Evolutionary conservation across 2,888 invertebrate genomes (phyloP).

Genomic region (Apamea sordens): DNA sequence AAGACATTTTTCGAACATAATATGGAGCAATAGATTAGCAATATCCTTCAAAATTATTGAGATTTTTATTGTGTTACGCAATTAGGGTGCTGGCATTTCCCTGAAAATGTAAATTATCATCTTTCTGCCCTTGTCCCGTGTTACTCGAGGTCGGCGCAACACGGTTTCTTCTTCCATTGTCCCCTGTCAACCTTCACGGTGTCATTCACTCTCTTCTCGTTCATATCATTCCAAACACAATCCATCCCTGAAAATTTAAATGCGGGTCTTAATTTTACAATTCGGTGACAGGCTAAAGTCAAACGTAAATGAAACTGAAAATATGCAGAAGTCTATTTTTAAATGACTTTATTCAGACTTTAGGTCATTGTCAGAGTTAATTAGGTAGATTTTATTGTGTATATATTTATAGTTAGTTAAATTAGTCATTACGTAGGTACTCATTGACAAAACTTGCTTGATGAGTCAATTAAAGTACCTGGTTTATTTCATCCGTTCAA

Average conservation of each 20-base stretch:
- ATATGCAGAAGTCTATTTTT: not conserved
- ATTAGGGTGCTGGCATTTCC: not conserved
- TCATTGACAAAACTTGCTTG: not conserved
- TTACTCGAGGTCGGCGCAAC: too few relatives aligned
- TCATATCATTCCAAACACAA: not conserved
- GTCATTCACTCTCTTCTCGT: not conserved
- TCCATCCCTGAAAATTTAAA: not conserved
- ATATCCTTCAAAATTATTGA: too few relatives aligned
- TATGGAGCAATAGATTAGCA: too few relatives aligned
- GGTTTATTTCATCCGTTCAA: not conserved
- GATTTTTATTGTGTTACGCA: too few relatives aligned
- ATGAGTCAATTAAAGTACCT: not conserved
- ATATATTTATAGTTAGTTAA: too few relatives aligned
- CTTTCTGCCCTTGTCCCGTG: not conserved
- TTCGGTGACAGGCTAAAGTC: not conserved
- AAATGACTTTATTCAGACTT: constrained; percentile 15
- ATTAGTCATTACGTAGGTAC: too few relatives aligned
- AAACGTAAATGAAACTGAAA: not conserved
- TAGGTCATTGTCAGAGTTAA: not conserved
- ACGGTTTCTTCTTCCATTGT: too few relatives aligned
- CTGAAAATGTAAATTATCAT: too few relatives aligned
- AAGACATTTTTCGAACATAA: too few relatives aligned
- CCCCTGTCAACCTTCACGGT: too few relatives aligned
- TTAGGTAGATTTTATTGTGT: too few relatives aligned
- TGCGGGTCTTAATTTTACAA: not conserved